Conservation (phyloP, 2,797 vertebrate species). For the Esox masquinongy region DNA sequence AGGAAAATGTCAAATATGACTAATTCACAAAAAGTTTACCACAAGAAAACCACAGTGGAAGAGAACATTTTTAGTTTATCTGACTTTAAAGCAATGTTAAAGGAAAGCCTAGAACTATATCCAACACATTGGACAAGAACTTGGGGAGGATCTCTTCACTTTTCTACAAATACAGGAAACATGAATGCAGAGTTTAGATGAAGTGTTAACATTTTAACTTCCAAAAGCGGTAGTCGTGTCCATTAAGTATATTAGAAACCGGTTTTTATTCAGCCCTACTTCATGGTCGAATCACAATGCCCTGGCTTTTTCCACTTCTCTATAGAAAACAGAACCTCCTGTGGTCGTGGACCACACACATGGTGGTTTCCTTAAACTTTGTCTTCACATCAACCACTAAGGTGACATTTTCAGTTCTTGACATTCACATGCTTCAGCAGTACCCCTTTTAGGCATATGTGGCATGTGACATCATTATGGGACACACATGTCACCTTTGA, state of each 20-base stretch:
- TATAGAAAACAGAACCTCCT: too few species aligned
- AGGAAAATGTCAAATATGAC: conserved; percentile 70
- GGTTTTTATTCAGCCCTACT: conserved; percentile 14
- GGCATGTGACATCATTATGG: conserved; percentile 51
- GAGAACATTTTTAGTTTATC: conserved; percentile 43
- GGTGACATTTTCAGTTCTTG: conserved; percentile 41
- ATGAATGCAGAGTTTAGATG: too few species aligned
- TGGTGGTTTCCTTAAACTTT: conserved; percentile 13
- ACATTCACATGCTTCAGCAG: conserved; percentile 46
- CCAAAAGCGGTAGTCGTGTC: too few species aligned
- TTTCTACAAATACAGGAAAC: too few species aligned
- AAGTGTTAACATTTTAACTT: too few species aligned
- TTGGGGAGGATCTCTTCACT: too few species aligned
- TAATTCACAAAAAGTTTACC: conserved; percentile 50
- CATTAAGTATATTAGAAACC: too few species aligned
- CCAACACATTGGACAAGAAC: too few species aligned
- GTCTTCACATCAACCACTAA: conserved; percentile 45
- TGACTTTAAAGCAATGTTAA: conserved; percentile 26
- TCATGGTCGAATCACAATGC: too few species aligned
- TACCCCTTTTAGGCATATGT: conserved; percentile 57
- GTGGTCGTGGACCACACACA: too few species aligned
- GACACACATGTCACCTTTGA: conserved; percentile 24
- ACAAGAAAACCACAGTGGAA: conserved; percentile 53
- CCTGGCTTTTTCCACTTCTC: neutral
- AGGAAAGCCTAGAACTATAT: too few species aligned